Evolutionary conservation across 2,888 invertebrate genomes (phyloP).

Genomic region (Eupithecia subfuscata): DNA sequence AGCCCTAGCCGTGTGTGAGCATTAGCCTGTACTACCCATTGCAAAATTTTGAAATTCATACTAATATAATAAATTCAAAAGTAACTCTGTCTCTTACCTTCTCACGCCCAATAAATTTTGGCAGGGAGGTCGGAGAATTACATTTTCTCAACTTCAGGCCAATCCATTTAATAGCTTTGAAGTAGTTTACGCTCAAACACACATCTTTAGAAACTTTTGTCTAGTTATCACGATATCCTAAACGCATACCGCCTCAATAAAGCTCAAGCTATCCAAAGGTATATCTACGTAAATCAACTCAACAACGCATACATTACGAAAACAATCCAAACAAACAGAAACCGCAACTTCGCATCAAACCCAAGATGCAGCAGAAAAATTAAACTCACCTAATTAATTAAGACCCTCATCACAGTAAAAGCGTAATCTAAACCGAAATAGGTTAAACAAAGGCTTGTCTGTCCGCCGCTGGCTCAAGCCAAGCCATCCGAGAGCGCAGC

Average conservation of each 20-base stretch:
- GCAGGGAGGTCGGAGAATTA: no score
- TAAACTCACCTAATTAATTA: slow-evolving; percentile 71
- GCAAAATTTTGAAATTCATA: no score
- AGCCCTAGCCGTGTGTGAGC: not conserved
- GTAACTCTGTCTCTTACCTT: no score
- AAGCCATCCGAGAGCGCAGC: slow-evolving; percentile 41
- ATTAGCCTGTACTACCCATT: no score
- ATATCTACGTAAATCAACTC: not conserved
- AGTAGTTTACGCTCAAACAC: no score
- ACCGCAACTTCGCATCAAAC: slow-evolving; percentile 3
- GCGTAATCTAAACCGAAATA: slow-evolving; percentile 81
- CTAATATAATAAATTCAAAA: no score
- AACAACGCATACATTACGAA: not conserved
- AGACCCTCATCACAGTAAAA: slow-evolving; percentile 70
- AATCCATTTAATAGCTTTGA: no score
- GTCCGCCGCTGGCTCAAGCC: slow-evolving; percentile 49
- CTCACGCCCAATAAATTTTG: no score
- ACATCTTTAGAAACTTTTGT: no score
- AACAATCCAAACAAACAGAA: not conserved
- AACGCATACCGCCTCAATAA: not conserved
- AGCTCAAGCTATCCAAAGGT: not conserved
- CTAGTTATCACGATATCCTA: not conserved
- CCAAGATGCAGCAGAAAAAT: slow-evolving; percentile 22
- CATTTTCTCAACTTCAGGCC: no score
- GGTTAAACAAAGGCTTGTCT: slow-evolving; percentile 75